These are phyloP conservation scores for Forficula auricularia DNA, from an alignment of 1,140 invertebrate genomes.

Conservation along the genomic window DNA sequence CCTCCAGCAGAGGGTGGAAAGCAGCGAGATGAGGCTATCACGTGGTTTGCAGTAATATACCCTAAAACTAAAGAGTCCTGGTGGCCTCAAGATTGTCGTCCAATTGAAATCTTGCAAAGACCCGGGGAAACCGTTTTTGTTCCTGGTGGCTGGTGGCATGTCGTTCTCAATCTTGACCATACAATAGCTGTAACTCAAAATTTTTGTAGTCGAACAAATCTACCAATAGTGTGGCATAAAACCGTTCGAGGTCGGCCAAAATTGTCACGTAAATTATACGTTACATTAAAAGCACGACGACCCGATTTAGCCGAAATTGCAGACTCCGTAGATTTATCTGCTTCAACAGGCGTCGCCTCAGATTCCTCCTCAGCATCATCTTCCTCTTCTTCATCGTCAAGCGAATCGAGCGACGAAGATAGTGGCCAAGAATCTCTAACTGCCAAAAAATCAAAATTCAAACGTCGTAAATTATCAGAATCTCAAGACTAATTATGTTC, in stretches of 20 bases:
- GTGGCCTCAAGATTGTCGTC: constrained; percentile 84
- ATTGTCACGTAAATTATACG: constrained; percentile 72
- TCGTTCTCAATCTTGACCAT: constrained; percentile 88
- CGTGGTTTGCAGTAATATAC: constrained; percentile 95
- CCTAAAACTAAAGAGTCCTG: constrained; percentile 73
- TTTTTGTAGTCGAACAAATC: constrained; percentile 90
- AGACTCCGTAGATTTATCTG: constrained; percentile 67
- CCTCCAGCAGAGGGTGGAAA: constrained; percentile 76
- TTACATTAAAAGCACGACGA: constrained; percentile 36
- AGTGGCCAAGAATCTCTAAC: too few species aligned
- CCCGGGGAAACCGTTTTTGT: constrained; percentile 98
- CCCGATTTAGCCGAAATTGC: constrained; percentile 70
- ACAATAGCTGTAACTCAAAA: constrained; percentile 97
- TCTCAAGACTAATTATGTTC: too few species aligned
- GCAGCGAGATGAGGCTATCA: constrained; percentile 92
- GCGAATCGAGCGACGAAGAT: constrained; percentile 31
- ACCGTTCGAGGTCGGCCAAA: constrained; percentile 88
- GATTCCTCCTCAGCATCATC: constrained; percentile 85
- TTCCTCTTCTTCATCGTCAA: constrained; percentile 53
- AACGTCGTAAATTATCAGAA: too few species aligned
- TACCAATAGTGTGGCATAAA: constrained; percentile 96
- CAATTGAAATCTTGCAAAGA: constrained; percentile 91
- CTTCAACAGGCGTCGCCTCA: constrained; percentile 79
- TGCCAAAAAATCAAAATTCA: too few species aligned
- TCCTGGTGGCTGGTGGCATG: constrained; percentile 97